phyloP scores from a whole-genome alignment of 35 echinoderm and acorn worm genomes.

The Apostichopus californicus region DNA sequence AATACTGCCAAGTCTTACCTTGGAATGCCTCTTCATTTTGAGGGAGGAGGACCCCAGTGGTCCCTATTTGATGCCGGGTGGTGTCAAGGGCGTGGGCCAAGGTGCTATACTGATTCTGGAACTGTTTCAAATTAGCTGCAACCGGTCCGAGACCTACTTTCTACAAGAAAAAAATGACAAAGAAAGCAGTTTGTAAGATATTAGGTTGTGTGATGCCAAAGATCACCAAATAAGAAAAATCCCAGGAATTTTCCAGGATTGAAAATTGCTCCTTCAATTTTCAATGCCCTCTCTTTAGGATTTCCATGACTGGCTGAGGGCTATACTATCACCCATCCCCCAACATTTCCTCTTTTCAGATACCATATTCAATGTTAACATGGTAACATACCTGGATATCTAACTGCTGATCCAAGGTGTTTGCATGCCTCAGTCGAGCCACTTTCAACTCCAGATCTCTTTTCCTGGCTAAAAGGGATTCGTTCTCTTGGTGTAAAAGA shows the following conservation, averaged over 20 bases:
- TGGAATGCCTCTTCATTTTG: constrained; percentile 68
- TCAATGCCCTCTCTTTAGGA: too few relatives aligned
- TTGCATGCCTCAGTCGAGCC: constrained; percentile 73
- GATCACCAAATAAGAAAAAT: too few relatives aligned
- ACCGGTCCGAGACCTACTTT: constrained; percentile 80
- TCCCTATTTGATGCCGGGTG: constrained; percentile 83
- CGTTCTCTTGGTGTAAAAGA: constrained; percentile 80
- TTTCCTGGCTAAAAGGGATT: constrained; percentile 59
- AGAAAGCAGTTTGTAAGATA: too few relatives aligned
- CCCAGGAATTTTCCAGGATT: too few relatives aligned
- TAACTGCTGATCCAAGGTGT: constrained; percentile 75
- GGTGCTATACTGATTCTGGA: constrained; percentile 80
- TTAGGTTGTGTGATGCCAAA: too few relatives aligned
- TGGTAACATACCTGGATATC: constrained; percentile 67
- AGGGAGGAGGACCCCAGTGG: constrained; percentile 59
- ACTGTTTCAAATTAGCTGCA: constrained; percentile 61
- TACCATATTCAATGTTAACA: background rate
- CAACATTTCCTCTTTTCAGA: too few relatives aligned
- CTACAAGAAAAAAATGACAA: constrained; percentile 22
- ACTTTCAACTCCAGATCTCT: constrained; percentile 74
- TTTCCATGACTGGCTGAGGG: too few relatives aligned
- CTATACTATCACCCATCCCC: too few relatives aligned
- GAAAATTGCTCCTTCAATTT: too few relatives aligned
- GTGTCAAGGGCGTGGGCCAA: constrained; percentile 84
- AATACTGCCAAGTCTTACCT: constrained; percentile 23